These are phyloP conservation scores for Drosophila lacertosa DNA, from an alignment of 1,140 invertebrate genomes.

Conservation along the genomic window DNA sequence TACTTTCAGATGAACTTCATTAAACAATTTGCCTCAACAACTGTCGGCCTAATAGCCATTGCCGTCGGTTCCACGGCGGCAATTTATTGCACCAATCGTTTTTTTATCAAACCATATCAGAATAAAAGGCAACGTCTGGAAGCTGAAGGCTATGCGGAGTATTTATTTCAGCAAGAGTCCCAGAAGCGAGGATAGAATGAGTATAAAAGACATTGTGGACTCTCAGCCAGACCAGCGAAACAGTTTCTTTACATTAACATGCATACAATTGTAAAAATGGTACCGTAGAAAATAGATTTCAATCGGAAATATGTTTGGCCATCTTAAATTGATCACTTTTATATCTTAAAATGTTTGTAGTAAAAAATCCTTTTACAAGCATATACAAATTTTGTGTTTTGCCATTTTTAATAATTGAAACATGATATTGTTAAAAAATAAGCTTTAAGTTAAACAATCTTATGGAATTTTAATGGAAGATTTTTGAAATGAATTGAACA, in stretches of 20 bases:
- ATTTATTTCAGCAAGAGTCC: slow-evolving; percentile 74
- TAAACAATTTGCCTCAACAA: slow-evolving; percentile 71
- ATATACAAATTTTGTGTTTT: not conserved
- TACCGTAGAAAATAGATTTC: slow-evolving; percentile 21
- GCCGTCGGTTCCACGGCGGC: slow-evolving; percentile 68
- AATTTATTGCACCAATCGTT: slow-evolving; percentile 61
- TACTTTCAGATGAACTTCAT: slow-evolving; percentile 83
- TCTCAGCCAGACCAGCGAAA: not conserved
- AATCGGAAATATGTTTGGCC: slow-evolving; percentile 9
- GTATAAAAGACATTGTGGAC: not conserved
- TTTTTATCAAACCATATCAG: slow-evolving; percentile 63
- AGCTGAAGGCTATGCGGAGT: slow-evolving; percentile 75
- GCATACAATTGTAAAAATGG: slow-evolving; percentile 20
- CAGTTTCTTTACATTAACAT: not conserved
- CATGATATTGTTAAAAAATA: slow-evolving; percentile 27
- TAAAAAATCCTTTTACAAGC: slow-evolving; percentile 16
- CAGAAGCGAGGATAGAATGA: slow-evolving; percentile 22
- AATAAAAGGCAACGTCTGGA: slow-evolving; percentile 60
- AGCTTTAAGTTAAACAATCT: slow-evolving; percentile 23
- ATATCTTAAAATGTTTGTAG: slow-evolving; percentile 13
- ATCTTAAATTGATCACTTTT: not conserved
- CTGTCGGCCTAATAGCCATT: slow-evolving; percentile 81
- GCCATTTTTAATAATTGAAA: slow-evolving; percentile 15
- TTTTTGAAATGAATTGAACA: slow-evolving; percentile 39
- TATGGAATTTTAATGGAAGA: slow-evolving; percentile 44